Evolutionary conservation across 92 coral and sea anemone genomes (phyloP), one percentile per base, ranked within the genome.

Genomic region (Porites evermanni): DNA sequence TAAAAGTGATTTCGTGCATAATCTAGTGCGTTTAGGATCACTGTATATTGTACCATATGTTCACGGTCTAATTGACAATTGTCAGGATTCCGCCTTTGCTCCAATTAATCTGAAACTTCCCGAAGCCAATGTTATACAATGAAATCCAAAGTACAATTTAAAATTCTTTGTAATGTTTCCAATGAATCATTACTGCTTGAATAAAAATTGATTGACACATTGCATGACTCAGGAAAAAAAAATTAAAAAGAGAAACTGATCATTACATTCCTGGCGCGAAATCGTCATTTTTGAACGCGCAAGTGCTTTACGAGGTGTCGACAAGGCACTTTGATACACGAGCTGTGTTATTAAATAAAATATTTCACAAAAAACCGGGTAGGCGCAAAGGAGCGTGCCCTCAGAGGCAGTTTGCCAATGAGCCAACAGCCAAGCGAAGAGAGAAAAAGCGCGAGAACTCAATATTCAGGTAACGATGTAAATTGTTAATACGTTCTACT

Each of bases 391-490:
- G 32, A 12, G 53, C 53, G 53, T 70, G 74, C 19, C 10, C 12
- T 16, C 56, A 74, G 78, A 8, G 26, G 61, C 59, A 0, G 9
- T 1, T 26, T 51, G 38, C 74, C 20, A 19, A 29, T 2, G 12
- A 51, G 52, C 8, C 19, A 17, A 72, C 26, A 38, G 47, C 47
- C 47, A 38, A 38, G 60, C 61, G 61, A 56, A 56, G 16, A 56
- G 12, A 17, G 6, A 50, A 56, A 21, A 8, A n/a, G 63, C 50
- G 44, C 4, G 64, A 74, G 64, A 19, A 53, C 29, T 51, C 11
- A 47, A 72, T 50, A 72, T n/a, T 56, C 26, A 72, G 77, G 77
- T 72, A 72, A 72, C 20, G 75, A 13, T 70, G 75, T 26, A 29
- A 17, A 16, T 38, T 44, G 12, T 32, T 38, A 38, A 38, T 38